phyloP scores from a whole-genome alignment of 2,888 invertebrate genomes.

The Helobdella robusta region DNA sequence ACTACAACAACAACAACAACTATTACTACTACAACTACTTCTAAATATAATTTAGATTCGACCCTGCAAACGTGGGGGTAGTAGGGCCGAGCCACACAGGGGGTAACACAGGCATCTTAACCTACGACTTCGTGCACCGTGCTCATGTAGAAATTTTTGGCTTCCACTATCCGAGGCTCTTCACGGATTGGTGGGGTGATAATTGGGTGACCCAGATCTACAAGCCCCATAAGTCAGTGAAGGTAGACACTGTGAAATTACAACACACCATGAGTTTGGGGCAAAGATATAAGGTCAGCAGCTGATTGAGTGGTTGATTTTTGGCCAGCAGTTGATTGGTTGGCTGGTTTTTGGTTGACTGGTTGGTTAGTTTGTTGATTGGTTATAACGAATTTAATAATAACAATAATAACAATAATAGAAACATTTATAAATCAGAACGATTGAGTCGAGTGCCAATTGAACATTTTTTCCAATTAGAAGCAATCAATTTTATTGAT shows the following conservation, averaged over 20 bases:
- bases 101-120: slow-evolving; percentile 27
- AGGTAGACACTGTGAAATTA: slow-evolving; percentile 16
- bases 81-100: slow-evolving; percentile 33
- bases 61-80: slow-evolving; percentile 32
- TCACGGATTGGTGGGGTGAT: slow-evolving; percentile 31
- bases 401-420: too few species aligned
- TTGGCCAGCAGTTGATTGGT: too few species aligned
- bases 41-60: slow-evolving; percentile 3
- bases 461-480: too few species aligned
- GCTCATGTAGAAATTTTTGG: slow-evolving; percentile 27
- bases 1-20: too few species aligned
- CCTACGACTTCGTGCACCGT: slow-evolving; percentile 29
- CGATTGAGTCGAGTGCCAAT: too few species aligned
- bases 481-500: too few species aligned
- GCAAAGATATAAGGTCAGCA: slow-evolving; percentile 20
- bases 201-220: slow-evolving; percentile 29
- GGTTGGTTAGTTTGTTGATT: too few species aligned
- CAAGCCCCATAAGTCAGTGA: slow-evolving; percentile 10
- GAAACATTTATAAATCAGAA: too few species aligned
- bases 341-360: too few species aligned
- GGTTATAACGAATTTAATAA: too few species aligned
- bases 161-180: slow-evolving; percentile 29
- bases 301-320: too few species aligned
- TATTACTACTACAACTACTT: slow-evolving; percentile 12
- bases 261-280: slow-evolving; percentile 24